phyloP scores from a whole-genome alignment of 2,797 vertebrate species.

The Streptopelia turtur region DNA sequence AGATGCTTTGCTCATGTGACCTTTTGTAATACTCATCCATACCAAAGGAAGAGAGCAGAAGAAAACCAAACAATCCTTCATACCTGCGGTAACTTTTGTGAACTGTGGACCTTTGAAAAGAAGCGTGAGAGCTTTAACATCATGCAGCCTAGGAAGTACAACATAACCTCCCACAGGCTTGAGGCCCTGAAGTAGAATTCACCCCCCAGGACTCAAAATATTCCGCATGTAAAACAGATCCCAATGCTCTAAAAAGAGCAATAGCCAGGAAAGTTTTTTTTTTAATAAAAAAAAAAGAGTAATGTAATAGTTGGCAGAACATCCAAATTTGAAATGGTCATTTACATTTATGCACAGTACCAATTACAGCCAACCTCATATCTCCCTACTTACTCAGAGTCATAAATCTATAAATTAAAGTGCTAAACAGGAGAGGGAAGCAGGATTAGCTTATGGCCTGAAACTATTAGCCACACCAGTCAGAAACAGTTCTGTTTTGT shows the following conservation, averaged over 20 bases:
- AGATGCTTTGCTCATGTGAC: background rate
- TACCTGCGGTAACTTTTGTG: background rate
- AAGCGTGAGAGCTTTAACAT: background rate
- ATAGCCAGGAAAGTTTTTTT: background rate
- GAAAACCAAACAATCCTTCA: background rate
- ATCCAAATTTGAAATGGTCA: slow-evolving; percentile 5
- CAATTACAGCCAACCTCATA: slow-evolving; percentile 37
- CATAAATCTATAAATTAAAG: background rate
- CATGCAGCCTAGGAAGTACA: background rate
- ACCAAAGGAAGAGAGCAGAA: background rate
- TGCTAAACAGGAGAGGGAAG: background rate
- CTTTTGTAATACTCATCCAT: background rate
- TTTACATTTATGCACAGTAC: slow-evolving; percentile 24
- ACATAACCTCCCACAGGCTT: background rate
- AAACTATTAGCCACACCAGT: background rate
- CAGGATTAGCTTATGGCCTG: background rate
- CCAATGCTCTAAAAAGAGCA: background rate
- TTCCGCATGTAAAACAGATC: background rate
- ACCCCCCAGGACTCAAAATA: background rate
- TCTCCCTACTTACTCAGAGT: slow-evolving; percentile 23
- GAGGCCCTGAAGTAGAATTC: background rate
- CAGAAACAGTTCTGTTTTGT: background rate
- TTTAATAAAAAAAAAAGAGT: background rate
- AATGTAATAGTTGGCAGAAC: background rate
- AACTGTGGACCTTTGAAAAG: background rate